Percentiles rank a stretch among this genome's conserved stretches.
Evolutionary conservation across 2,797 vertebrate genomes (phyloP).

Genomic region (Coregonus suidteri): DNA sequence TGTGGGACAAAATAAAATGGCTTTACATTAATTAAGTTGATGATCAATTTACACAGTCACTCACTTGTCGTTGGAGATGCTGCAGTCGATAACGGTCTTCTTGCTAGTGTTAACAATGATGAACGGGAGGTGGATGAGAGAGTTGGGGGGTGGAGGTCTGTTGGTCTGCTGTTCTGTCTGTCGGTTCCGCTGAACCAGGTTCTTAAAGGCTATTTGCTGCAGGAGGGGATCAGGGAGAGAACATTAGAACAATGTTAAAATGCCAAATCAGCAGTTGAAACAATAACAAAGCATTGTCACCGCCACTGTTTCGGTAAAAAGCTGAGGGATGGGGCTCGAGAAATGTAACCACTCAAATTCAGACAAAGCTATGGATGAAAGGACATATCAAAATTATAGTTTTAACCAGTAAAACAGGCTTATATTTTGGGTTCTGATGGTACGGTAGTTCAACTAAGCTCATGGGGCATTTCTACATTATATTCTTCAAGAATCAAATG

Average conservation of each 20-base stretch:
- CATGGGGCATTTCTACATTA: too few relatives aligned
- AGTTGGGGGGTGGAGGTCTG: constrained; percentile 91
- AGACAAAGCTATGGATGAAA: too few relatives aligned
- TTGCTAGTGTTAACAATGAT: constrained; percentile 99
- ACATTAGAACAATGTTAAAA: neutral
- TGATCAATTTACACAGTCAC: constrained; percentile 40
- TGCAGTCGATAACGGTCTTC: constrained; percentile 99
- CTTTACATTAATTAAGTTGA: neutral
- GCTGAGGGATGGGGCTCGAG: too few relatives aligned
- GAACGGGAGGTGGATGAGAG: constrained; percentile 97
- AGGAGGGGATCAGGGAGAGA: constrained; percentile 17
- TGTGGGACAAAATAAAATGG: neutral
- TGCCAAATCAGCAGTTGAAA: neutral
- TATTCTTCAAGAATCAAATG: too few relatives aligned
- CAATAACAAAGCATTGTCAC: too few relatives aligned
- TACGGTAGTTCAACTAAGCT: too few relatives aligned
- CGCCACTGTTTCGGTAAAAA: too few relatives aligned
- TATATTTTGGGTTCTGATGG: too few relatives aligned
- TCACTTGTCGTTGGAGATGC: constrained; percentile 99
- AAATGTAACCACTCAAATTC: too few relatives aligned
- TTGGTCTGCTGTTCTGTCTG: constrained; percentile 91
- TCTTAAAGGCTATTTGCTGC: constrained; percentile 99
- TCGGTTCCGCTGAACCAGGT: constrained; percentile 95
- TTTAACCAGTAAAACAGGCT: too few relatives aligned
- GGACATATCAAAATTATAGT: too few relatives aligned